Percentiles rank a stretch among this genome's conserved stretches.
Evolutionary conservation across 2,797 vertebrate species (phyloP).

Genomic region (Pseudomugil gertrudae): DNA sequence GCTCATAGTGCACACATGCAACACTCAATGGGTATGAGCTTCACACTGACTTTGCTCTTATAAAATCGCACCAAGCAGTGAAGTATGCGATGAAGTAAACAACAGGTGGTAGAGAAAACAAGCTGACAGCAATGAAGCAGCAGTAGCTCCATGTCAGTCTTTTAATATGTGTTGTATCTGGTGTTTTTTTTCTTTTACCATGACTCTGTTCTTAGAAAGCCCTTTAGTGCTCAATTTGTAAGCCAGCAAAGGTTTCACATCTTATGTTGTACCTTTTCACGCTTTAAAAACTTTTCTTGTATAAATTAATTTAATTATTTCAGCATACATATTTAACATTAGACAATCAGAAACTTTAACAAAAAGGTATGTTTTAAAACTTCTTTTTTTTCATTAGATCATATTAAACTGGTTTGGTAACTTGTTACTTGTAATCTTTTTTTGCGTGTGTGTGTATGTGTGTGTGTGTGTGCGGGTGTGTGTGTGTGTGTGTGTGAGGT

Average conservation of each 20-base stretch:
- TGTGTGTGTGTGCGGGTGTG: no score
- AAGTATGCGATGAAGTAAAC: constrained; percentile 29
- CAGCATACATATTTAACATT: no score
- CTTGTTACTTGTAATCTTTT: constrained; percentile 10
- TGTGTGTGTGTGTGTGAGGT: no score
- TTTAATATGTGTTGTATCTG: constrained; percentile 25
- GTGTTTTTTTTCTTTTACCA: neutral
- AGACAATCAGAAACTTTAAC: no score
- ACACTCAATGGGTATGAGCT: constrained; percentile 3
- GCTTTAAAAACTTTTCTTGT: no score
- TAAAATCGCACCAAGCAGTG: constrained; percentile 9
- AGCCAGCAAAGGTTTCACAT: no score
- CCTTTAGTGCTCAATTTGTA: no score
- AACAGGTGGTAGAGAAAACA: constrained; percentile 31
- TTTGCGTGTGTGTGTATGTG: no score
- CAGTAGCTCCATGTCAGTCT: constrained; percentile 11
- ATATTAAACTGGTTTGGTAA: neutral
- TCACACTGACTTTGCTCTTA: constrained; percentile 19
- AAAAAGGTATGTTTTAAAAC: constrained; percentile 4
- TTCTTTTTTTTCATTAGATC: constrained; percentile 13
- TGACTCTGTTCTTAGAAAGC: neutral
- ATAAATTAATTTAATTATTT: no score
- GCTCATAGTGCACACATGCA: rapidly evolving
- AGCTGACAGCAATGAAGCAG: constrained; percentile 12
- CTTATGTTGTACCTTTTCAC: no score